These are phyloP conservation scores for Saxicola maurus DNA, from an alignment of 2,797 vertebrate species.

Conservation along the genomic window DNA sequence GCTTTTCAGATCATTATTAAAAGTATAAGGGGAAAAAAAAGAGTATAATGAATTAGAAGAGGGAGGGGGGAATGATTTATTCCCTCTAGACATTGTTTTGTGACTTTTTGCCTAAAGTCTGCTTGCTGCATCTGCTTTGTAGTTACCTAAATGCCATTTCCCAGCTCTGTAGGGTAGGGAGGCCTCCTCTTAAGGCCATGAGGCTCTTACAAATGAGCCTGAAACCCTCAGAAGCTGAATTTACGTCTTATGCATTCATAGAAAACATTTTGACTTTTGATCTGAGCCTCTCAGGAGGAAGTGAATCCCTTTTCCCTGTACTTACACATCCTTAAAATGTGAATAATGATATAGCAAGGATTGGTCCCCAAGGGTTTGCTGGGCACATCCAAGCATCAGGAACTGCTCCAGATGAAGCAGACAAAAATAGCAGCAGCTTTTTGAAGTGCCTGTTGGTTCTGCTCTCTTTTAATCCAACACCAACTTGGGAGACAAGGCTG, in stretches of 20 bases:
- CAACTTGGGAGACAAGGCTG: background rate
- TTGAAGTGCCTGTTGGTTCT: background rate
- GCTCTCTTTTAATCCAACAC: slow-evolving; percentile 18
- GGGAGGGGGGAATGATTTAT: background rate
- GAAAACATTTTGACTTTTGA: background rate
- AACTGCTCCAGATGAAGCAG: background rate
- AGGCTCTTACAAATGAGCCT: background rate
- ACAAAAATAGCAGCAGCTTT: slow-evolving; percentile 1
- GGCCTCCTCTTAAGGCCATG: background rate
- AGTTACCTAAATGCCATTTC: background rate
- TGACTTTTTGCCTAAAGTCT: background rate
- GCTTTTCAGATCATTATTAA: slow-evolving; percentile 4
- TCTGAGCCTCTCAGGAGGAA: background rate
- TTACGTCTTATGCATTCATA: background rate
- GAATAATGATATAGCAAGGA: background rate
- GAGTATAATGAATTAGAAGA: background rate
- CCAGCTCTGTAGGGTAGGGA: background rate
- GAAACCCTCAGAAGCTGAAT: background rate
- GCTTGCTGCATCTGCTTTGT: background rate
- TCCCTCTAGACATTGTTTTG: background rate
- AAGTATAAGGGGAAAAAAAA: background rate
- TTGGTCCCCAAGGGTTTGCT: background rate
- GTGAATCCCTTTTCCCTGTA: background rate
- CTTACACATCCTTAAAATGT: background rate
- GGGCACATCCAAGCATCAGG: background rate